Evolutionary conservation across 2,888 invertebrate species (phyloP).

Genomic region (Ennomos quercinarius): DNA sequence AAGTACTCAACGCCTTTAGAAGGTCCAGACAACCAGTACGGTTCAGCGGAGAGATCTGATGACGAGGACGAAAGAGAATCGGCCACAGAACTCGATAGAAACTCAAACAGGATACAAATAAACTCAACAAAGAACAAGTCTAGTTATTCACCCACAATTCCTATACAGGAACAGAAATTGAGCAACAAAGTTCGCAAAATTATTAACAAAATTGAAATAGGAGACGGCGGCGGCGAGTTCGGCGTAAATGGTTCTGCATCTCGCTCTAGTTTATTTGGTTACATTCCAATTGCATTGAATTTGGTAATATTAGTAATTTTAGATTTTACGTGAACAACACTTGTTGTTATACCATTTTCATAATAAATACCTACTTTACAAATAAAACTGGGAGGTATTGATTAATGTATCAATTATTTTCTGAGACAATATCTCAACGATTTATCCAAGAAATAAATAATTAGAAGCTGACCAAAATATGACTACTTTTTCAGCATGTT

Average conservation of each 20-base stretch:
- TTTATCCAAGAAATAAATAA: too few relatives aligned
- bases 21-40: slow-evolving; percentile 88
- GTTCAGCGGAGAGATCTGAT: slow-evolving; percentile 89
- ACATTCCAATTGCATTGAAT: slow-evolving; percentile 34
- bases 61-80: slow-evolving; percentile 84
- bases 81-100: slow-evolving; percentile 42
- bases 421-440: too few relatives aligned
- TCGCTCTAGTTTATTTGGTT: slow-evolving; percentile 28
- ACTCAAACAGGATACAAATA: slow-evolving; percentile 36
- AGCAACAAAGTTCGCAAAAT: slow-evolving; percentile 77
- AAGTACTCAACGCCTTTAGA: slow-evolving; percentile 75
- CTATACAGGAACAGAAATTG: slow-evolving; percentile 63
- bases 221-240: slow-evolving; percentile 47
- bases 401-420: too few relatives aligned
- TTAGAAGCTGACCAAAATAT: too few relatives aligned
- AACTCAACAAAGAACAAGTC: slow-evolving; percentile 63
- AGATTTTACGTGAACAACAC: slow-evolving; percentile 46
- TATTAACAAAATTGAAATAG: slow-evolving; percentile 65
- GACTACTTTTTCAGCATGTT: too few relatives aligned
- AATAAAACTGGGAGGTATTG: too few relatives aligned
- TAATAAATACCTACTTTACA: too few relatives aligned
- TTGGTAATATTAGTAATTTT: slow-evolving; percentile 41
- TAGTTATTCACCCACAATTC: slow-evolving; percentile 49
- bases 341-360: neutral
- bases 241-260: slow-evolving; percentile 43